Conservation (phyloP, 2,888 invertebrate species). For the Ctenicera cuprea region DNA sequence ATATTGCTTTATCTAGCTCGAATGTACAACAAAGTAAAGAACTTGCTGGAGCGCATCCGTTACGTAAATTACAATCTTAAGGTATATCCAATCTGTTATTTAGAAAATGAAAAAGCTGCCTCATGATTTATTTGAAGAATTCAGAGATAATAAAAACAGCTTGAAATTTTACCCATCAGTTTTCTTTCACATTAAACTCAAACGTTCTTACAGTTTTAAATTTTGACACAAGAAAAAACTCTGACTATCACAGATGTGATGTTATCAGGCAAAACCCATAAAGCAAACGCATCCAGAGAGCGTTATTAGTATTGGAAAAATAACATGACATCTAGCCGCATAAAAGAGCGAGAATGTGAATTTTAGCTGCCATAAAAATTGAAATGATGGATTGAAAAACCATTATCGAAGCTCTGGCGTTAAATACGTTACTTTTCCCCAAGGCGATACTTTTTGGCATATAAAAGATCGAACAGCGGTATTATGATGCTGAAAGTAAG, state of each 20-base stretch:
- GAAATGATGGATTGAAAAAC: conserved; percentile 59
- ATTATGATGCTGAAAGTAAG: conserved; percentile 51
- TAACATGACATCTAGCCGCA: conserved; percentile 51
- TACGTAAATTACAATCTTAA: no score
- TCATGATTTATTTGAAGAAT: background rate
- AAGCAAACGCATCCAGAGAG: conserved; percentile 37
- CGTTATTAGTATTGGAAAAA: conserved; percentile 48
- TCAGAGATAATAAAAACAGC: background rate
- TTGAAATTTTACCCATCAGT: conserved; percentile 22
- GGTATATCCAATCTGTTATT: background rate
- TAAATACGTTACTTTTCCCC: conserved; percentile 55
- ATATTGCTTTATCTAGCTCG: no score
- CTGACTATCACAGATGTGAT: conserved; percentile 10
- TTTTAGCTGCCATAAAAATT: conserved; percentile 59
- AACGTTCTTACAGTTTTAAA: conserved; percentile 10
- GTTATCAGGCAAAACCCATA: conserved; percentile 37
- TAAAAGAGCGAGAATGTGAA: conserved; percentile 53
- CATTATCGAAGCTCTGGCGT: conserved; percentile 55
- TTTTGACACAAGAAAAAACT: conserved; percentile 8
- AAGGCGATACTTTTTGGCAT: conserved; percentile 51
- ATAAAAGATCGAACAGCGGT: conserved; percentile 52
- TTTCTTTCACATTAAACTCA: conserved; percentile 35
- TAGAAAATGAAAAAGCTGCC: background rate
- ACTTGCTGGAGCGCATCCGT: no score
- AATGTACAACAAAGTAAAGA: no score